phyloP scores from a whole-genome alignment of 2,797 vertebrate species.

The Myotis daubentonii region DNA sequence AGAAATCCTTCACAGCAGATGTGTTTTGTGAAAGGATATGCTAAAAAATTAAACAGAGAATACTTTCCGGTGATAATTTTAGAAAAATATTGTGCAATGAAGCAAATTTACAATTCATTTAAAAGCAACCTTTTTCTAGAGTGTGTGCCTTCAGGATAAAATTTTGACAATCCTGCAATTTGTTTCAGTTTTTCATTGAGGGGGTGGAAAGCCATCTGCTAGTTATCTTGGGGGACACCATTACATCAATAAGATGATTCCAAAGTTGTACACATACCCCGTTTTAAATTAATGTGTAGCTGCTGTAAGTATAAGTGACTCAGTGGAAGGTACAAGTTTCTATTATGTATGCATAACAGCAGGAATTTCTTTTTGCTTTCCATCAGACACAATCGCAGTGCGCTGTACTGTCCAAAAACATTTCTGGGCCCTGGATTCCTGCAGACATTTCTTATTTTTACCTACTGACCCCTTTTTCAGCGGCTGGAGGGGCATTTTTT shows the following conservation, averaged over 20 bases:
- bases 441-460: conserved; percentile 57
- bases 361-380: conserved; percentile 58
- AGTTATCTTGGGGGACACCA: conserved; percentile 76
- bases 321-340: conserved; percentile 67
- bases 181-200: conserved; percentile 80
- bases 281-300: conserved; percentile 66
- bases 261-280: conserved; percentile 66
- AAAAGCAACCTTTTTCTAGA: conserved; percentile 79
- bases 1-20: conserved; percentile 77
- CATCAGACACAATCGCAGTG: conserved; percentile 60
- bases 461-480: conserved; percentile 77
- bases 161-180: conserved; percentile 77
- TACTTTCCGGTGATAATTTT: conserved; percentile 79
- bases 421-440: conserved; percentile 55
- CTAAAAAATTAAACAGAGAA: conserved; percentile 79
- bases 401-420: conserved; percentile 36
- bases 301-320: conserved; percentile 61
- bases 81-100: conserved; percentile 65
- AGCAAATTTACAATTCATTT: conserved; percentile 79
- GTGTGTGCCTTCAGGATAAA: conserved; percentile 73
- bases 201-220: conserved; percentile 73
- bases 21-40: conserved; percentile 79
- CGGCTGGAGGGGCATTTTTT: conserved; percentile 80
- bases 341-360: conserved; percentile 23
- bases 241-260: conserved; percentile 78